Evolutionary conservation across 92 coral and sea anemone genomes (phyloP).

Genomic region (Paramuricea clavata): DNA sequence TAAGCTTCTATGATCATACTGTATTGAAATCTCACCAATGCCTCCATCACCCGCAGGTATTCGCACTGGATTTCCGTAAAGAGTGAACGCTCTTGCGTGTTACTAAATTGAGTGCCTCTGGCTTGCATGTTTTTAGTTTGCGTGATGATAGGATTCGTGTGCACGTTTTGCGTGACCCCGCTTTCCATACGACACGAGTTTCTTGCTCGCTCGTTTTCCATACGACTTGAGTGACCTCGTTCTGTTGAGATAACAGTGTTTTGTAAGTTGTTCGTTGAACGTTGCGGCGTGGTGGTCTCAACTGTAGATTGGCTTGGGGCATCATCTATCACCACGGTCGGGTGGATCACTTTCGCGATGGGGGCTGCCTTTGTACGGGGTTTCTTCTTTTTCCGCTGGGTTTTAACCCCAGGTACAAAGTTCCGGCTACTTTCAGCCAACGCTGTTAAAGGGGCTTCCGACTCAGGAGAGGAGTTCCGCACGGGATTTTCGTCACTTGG

Average conservation of each 20-base stretch:
- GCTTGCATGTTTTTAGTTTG: background rate
- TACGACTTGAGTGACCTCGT: background rate
- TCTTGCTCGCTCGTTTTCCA: background rate
- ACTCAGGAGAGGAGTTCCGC: background rate
- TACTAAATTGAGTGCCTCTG: background rate
- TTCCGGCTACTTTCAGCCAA: background rate
- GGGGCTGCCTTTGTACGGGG: background rate
- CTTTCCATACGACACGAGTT: background rate
- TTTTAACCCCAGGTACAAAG: background rate
- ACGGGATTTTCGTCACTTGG: background rate
- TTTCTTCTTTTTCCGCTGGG: background rate
- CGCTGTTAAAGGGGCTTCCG: background rate
- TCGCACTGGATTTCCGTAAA: slow-evolving; percentile 14
- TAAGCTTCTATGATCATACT: slow-evolving; percentile 12
- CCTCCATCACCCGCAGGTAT: background rate
- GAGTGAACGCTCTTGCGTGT: background rate
- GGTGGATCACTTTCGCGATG: background rate
- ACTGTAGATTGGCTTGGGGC: background rate
- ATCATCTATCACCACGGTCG: background rate
- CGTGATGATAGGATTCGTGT: background rate
- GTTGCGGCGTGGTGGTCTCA: background rate
- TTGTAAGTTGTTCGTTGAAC: background rate
- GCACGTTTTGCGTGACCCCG: background rate
- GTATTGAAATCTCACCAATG: slow-evolving; percentile 9
- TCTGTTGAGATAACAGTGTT: background rate